Conservation (phyloP, 2,113 vertebrate genomes). For the Equus quagga region DNA sequence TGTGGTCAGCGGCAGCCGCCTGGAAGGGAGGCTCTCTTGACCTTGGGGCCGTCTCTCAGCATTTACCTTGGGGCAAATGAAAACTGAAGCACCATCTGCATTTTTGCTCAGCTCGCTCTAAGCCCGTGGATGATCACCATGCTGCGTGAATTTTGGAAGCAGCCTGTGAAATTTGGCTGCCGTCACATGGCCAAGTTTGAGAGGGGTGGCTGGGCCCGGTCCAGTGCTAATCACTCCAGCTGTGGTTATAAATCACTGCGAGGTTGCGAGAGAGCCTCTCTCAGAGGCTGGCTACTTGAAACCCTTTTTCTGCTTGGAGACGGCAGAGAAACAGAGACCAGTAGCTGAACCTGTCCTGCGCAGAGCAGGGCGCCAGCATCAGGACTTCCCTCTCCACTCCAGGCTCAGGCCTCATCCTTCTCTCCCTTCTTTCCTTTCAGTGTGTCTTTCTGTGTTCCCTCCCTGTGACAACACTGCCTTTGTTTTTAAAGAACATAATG, state of each 20-base stretch:
- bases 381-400: neutral
- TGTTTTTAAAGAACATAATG: neutral
- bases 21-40: neutral
- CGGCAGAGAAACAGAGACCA: neutral
- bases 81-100: conserved; percentile 60
- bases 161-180: conserved; percentile 75
- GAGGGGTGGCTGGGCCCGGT: conserved; percentile 65
- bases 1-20: neutral
- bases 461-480: neutral
- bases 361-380: neutral
- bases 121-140: conserved; percentile 62
- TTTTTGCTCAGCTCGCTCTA: conserved; percentile 69
- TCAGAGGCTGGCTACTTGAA: conserved; percentile 21
- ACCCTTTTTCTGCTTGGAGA: neutral
- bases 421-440: neutral
- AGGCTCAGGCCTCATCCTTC: neutral
- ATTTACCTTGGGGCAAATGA: conserved; percentile 57
- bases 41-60: conserved; percentile 41
- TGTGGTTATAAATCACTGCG: conserved; percentile 65
- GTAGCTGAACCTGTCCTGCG: neutral
- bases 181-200: neutral
- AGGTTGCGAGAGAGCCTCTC: conserved; percentile 61
- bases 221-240: conserved; percentile 58
- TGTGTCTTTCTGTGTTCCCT: neutral
- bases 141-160: conserved; percentile 72